A percentile compares a stretch with the other conserved stretches of the same genome.
Evolutionary conservation across 2,888 invertebrate genomes (phyloP).

Genomic region (Zaprionus bogoriensis): DNA sequence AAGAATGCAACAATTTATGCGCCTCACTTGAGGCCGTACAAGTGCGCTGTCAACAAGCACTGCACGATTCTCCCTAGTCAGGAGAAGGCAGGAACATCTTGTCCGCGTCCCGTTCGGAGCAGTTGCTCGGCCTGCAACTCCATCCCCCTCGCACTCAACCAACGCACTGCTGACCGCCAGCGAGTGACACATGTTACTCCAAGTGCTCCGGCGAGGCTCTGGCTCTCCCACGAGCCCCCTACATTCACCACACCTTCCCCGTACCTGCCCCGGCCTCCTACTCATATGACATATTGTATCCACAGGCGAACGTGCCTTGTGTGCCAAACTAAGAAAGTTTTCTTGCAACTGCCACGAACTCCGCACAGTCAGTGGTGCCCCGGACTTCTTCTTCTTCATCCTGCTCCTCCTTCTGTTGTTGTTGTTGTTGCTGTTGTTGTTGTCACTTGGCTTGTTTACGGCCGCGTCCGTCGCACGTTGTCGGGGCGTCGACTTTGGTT

Average conservation of each 20-base stretch:
- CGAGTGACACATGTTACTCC: conserved; percentile 55
- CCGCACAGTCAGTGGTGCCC: not conserved
- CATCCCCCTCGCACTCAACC: not conserved
- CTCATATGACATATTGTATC: conserved; percentile 75
- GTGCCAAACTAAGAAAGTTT: conserved; percentile 62
- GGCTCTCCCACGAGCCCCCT: not conserved
- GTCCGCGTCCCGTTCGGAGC: not conserved
- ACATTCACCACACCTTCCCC: too few species aligned
- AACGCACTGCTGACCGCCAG: conserved; percentile 6
- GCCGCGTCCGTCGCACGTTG: conserved; percentile 39
- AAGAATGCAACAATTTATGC: conserved; percentile 57
- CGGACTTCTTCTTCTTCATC: not conserved
- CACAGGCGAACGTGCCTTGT: conserved; percentile 68
- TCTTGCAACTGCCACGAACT: conserved; percentile 25
- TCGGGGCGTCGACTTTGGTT: conserved; percentile 38
- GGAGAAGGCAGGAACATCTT: conserved; percentile 1
- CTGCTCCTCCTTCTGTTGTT: not conserved
- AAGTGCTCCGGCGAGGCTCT: conserved; percentile 36
- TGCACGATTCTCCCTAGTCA: conserved; percentile 28
- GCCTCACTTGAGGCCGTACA: conserved; percentile 50
- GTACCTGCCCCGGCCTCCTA: conserved; percentile 14
- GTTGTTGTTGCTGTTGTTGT: conserved; percentile 15
- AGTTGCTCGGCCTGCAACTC: not conserved
- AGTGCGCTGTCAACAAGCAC: conserved; percentile 65
- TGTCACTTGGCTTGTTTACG: conserved; percentile 54